phyloP scores from a whole-genome alignment of 2,113 vertebrate genomes.

The Callipepla californica region DNA sequence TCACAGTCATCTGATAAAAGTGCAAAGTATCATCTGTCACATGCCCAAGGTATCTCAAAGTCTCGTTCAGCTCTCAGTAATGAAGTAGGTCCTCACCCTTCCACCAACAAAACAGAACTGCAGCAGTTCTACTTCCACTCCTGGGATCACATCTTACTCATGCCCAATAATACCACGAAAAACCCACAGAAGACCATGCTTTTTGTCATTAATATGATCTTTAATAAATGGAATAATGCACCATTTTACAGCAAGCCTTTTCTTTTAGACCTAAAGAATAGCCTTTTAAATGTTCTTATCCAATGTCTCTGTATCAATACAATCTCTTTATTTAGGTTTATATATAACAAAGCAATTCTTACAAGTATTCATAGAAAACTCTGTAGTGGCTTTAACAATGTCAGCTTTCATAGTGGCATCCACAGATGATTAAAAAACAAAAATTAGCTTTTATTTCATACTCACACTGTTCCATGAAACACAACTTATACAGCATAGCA shows the following conservation, averaged over 20 bases:
- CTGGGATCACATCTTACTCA: neutral
- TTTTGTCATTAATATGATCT: conserved; percentile 87
- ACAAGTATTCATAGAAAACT: conserved; percentile 92
- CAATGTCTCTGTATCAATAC: conserved; percentile 83
- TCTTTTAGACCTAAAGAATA: conserved; percentile 81
- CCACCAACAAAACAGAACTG: neutral
- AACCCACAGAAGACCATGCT: conserved; percentile 50
- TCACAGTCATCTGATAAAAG: neutral
- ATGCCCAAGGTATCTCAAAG: neutral
- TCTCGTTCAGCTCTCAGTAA: neutral
- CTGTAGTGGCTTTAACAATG: conserved; percentile 86
- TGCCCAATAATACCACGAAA: neutral
- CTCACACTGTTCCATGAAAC: conserved; percentile 82
- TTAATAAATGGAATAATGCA: conserved; percentile 91
- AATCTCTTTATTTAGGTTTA: conserved; percentile 86
- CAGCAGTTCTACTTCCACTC: neutral
- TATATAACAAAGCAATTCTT: conserved; percentile 88
- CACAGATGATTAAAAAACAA: conserved; percentile 79
- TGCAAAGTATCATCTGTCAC: neutral
- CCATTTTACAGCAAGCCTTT: conserved; percentile 91
- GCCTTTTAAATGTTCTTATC: conserved; percentile 80
- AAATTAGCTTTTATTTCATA: conserved; percentile 80
- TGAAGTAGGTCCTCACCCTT: neutral
- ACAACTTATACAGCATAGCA: conserved; percentile 84
- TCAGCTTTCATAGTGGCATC: conserved; percentile 87